Percentiles rank a stretch among this genome's conserved stretches.
phyloP scores from a whole-genome alignment of 2,113 vertebrate genomes.

The Dromaius novaehollandiae region DNA sequence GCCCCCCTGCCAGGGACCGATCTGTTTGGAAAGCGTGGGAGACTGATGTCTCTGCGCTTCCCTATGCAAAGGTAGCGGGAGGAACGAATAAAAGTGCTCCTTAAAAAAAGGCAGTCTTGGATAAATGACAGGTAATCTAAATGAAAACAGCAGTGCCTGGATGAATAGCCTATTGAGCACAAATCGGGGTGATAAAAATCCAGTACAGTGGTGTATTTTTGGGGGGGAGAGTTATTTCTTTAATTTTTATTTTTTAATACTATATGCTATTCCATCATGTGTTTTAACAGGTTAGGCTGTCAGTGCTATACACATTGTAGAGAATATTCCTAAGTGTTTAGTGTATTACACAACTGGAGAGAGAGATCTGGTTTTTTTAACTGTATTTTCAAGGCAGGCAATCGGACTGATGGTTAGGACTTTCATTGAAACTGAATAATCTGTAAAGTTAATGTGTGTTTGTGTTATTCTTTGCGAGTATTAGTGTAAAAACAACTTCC shows the following conservation, averaged over 20 bases:
- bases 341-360: neutral
- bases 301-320: neutral
- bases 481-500: neutral
- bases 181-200: neutral
- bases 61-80: neutral
- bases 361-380: neutral
- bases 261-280: fast-evolving
- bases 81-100: neutral
- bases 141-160: neutral
- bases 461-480: neutral
- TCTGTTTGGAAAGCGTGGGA: neutral
- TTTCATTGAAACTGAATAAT: neutral
- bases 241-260: neutral
- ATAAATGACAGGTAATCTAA: neutral
- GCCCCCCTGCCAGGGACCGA: neutral
- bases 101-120: neutral
- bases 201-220: too few relatives aligned
- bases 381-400: neutral
- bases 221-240: too few relatives aligned
- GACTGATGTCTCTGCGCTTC: neutral
- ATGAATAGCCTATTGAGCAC: neutral
- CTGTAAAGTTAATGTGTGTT: neutral
- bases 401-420: neutral
- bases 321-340: neutral
- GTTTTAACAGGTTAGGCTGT: neutral